Evolutionary conservation across 2,113 vertebrate species (phyloP), one percentile per base, ranked within the genome.

Genomic region (Genyomyrus donnyi): DNA sequence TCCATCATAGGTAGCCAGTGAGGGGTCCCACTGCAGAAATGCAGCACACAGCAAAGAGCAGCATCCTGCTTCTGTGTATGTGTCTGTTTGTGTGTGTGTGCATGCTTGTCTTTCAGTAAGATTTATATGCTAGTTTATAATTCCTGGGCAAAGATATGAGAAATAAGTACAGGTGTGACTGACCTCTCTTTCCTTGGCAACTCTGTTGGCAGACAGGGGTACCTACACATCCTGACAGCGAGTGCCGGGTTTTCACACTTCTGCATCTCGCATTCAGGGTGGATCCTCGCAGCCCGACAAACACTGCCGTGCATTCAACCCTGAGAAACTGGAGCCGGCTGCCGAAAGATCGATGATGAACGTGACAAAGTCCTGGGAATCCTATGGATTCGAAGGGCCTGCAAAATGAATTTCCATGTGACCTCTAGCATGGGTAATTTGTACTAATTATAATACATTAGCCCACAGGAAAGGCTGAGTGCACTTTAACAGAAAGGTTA

Each of bases 281-380:
- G 10, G 74, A 35, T 19, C 31, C 74, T 80, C 35, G 5, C 74
- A 15, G 31, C 70, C 1, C 1, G 31, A 17, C 74, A 42, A 42
- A 17, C 35, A 42, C 66, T 74, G 27, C 66, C 3, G 27, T 13
- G 3, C 31, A 13, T 10, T 77, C 74, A 80, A 19, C 15, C 35
- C 31, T 0, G 74, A 17, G 74, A 80, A 70, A 42, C 74, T 19
- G 35, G 35, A 80, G 74, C 74, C 35, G 35, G 74, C 74, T 88
- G 24, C 27, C 35, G 62, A 88, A 88, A 77, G 88, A 49, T 48
- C 66, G 42, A 88, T 77, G n/a, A 74, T 77, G 58, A 88, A 88
- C 17, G n/a, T 88, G 88, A 62, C 62, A 77, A 88, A 88, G 88
- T 49, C 6, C 39, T 46, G 58, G 58, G 53, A 88, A 24, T 88